A percentile compares a stretch with the other conserved stretches of the same genome.
Evolutionary conservation across 2,113 vertebrate genomes (phyloP).

Genomic region (Sprattus sprattus): DNA sequence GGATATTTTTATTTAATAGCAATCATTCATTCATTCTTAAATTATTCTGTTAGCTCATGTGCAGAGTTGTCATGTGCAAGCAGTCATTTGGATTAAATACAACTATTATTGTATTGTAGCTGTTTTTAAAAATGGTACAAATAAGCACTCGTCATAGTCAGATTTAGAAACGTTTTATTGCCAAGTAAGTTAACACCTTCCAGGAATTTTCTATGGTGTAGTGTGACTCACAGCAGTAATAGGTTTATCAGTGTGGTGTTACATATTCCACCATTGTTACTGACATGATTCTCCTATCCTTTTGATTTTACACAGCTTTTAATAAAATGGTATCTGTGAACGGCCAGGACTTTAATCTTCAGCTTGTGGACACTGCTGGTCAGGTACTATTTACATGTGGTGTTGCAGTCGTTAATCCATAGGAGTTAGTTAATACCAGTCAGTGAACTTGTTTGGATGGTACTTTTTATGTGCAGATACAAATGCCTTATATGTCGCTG

Average conservation of each 20-base stretch:
- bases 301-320: conserved; percentile 66
- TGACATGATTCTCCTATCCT: neutral
- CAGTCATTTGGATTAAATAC: neutral
- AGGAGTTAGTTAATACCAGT: neutral
- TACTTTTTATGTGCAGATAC: too few species aligned
- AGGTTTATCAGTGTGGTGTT: neutral
- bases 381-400: conserved; percentile 66
- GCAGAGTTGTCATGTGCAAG: neutral
- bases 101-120: too few species aligned
- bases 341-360: conserved; percentile 83
- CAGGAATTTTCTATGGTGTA: neutral
- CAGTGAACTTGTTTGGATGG: neutral
- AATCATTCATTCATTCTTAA: neutral
- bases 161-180: too few species aligned
- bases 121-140: too few species aligned
- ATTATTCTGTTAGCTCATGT: neutral
- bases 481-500: too few species aligned
- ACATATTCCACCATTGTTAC: neutral
- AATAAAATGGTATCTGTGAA: conserved; percentile 79
- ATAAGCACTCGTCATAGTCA: too few species aligned
- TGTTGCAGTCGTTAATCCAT: neutral
- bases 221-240: neutral
- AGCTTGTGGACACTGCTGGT: conserved; percentile 82
- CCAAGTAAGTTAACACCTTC: too few species aligned
- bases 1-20: neutral